phyloP scores from a whole-genome alignment of 2,797 vertebrate species.

The Acanthornis magna region DNA sequence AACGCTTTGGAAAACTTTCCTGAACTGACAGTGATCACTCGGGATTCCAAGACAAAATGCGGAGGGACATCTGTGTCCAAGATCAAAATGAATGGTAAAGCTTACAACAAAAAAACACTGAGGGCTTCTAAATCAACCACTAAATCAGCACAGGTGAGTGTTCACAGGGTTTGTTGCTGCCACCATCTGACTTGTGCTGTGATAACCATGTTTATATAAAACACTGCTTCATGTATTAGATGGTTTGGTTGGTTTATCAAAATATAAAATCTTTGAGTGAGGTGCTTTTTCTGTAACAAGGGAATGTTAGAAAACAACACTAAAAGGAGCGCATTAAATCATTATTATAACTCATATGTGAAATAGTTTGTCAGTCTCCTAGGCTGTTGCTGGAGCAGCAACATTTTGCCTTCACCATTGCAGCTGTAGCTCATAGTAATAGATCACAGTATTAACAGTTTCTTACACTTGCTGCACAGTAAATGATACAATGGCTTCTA shows the following conservation, averaged over 20 bases:
- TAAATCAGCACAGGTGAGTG: conserved; percentile 88
- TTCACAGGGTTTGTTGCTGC: background rate
- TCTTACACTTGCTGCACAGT: background rate
- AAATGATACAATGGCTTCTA: background rate
- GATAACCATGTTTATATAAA: background rate
- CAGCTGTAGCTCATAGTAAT: background rate
- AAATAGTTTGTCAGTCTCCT: background rate
- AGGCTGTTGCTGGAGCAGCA: background rate
- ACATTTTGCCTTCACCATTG: background rate
- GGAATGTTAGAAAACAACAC: background rate
- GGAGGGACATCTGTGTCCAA: conserved; percentile 87
- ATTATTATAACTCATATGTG: background rate
- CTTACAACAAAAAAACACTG: conserved; percentile 97
- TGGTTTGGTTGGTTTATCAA: background rate
- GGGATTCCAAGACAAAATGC: conserved; percentile 82
- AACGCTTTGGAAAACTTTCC: conserved; percentile 94
- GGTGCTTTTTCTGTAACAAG: background rate
- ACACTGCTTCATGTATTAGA: background rate
- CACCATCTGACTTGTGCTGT: background rate
- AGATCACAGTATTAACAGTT: background rate
- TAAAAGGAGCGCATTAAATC: background rate
- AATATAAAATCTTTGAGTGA: background rate
- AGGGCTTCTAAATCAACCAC: conserved; percentile 87
- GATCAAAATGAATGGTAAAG: conserved; percentile 92
- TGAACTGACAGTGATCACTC: conserved; percentile 90